Base-by-base conservation (phyloP, 2,888 invertebrate species). In the Subacronicta megacephala region DNA sequence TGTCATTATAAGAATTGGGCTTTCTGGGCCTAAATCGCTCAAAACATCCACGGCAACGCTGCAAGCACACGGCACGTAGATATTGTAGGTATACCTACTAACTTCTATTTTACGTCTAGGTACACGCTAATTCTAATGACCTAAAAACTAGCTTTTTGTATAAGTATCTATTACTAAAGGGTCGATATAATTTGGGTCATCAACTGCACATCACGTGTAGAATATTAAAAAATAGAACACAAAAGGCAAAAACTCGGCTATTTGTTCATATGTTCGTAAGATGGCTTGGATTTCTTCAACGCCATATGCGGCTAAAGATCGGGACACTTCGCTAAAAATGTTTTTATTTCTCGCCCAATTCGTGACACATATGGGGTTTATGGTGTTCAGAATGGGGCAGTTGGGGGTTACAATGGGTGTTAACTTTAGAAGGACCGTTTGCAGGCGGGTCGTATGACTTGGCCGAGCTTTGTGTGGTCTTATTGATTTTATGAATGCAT, bases 251-350 rank as follows among this genome's bases (percentile, higher is more conserved):
- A 70, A 69, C 41, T 37, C 51, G 47, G 45, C 62, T 88, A 81
- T 89, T 89, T 84, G 76, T 80, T 80, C 87, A 88, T 63, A 81
- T 87, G 88, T 75, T 63, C 57, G 61, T 72, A 73, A 68, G 60
- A 80, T 55, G 60, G 62, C 33, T 59, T 49, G 40, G 46, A 42
- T 44, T 58, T 55, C 56, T 59, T 52, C 41, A 43, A 58, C 70
- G 50, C 78, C 88, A 87, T 83, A 79, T 84, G 87, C 79, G 44
- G 46, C 9, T 43, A 75, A 6, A n/a, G 31, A 3, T 0, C 31
- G 6, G n/a, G 77, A 64, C 73, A 77, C 60, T 77, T 64, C 57
- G 77, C 80, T 69, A 47, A 29, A 67, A 72, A 63, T 61, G 58
- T 70, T 70, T 62, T 63, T 71, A 77, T 73, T 75, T 59, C 63